Evolutionary conservation across 2,888 invertebrate species (phyloP), one percentile per base, ranked within the genome.

Genomic region (Eulithis prunata): DNA sequence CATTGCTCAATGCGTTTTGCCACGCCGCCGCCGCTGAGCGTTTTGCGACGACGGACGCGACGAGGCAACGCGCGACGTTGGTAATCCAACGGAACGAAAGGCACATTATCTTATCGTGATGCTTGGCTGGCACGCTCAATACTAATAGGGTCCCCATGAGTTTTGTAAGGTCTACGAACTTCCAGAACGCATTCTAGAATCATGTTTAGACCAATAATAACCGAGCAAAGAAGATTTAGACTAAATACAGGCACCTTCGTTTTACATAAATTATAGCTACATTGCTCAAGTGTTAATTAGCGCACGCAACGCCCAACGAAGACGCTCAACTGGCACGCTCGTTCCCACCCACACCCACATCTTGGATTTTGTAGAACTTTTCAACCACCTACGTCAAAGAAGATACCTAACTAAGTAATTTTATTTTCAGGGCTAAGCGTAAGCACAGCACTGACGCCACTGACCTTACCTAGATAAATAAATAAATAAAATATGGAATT

Each of bases 111-210:
- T 32, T 5, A 38, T 5, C 5, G 38, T 1, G 41, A 41, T 11
- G 41, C 41, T 41, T 6, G 41, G 41, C 10, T 41, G 41, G 53
- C 61, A 67, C 78, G 80, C 77, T 78, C 78, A 65, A 79, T 80
- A 79, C 64, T 58, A 32, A 55, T 69, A 74, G 69, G 71, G 68
- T 68, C 68, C 55, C 77, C 72, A 75, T 8, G 41, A 56, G 14
- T 36, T 28, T 11, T 38, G 8, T 5, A 41, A 41, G 41, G 5
- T 41, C 41, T 21, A 21, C 21, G 21, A 21, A 21, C 21, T 21
- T 21, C 21, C 21, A 21, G 21, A 21, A 21, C 1, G 21, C 21
- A 2, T 1, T 21, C 21, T 2, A 21, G 21, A 21, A 21, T 2
- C 21, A 21, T 21, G 21, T 21, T 1, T 21, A n/a, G n/a, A n/a